A percentile compares a stretch with the other conserved stretches of the same genome.
Conservation (phyloP, 2,888 invertebrate species). For the Charanyca ferruginea region DNA sequence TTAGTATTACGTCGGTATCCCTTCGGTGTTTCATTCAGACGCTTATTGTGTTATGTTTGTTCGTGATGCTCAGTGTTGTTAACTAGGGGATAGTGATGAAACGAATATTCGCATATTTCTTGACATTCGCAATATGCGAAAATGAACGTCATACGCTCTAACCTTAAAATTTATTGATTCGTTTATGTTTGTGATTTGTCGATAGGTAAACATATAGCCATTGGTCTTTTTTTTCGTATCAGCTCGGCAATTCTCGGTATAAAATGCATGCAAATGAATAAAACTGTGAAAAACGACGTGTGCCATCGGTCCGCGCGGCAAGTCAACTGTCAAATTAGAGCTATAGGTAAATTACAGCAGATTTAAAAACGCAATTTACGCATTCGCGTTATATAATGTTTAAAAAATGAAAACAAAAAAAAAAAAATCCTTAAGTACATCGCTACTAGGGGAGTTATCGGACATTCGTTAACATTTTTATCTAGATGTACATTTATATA, state of each 20-base stretch:
- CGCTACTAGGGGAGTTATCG: conserved; percentile 14
- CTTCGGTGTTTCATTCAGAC: conserved; percentile 56
- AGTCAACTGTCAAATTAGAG: neutral
- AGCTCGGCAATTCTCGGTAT: too few species aligned
- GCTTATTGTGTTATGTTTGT: conserved; percentile 56
- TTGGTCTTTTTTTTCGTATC: too few species aligned
- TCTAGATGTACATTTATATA: conserved; percentile 7
- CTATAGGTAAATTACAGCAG: neutral
- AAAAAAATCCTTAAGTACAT: too few species aligned
- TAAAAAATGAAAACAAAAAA: too few species aligned
- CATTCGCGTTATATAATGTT: too few species aligned
- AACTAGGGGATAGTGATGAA: neutral
- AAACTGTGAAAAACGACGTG: too few species aligned
- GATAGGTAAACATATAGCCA: too few species aligned
- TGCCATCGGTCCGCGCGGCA: too few species aligned
- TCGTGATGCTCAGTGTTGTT: conserved; percentile 30
- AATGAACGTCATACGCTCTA: neutral
- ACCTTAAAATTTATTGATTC: too few species aligned
- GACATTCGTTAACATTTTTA: neutral
- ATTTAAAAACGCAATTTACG: neutral
- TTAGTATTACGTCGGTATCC: conserved; percentile 75
- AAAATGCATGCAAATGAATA: too few species aligned
- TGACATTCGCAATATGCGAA: neutral
- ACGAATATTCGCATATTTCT: neutral
- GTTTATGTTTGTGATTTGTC: neutral